Conservation (phyloP, 2,888 invertebrate genomes). For the Carpatolechia fugitivella region DNA sequence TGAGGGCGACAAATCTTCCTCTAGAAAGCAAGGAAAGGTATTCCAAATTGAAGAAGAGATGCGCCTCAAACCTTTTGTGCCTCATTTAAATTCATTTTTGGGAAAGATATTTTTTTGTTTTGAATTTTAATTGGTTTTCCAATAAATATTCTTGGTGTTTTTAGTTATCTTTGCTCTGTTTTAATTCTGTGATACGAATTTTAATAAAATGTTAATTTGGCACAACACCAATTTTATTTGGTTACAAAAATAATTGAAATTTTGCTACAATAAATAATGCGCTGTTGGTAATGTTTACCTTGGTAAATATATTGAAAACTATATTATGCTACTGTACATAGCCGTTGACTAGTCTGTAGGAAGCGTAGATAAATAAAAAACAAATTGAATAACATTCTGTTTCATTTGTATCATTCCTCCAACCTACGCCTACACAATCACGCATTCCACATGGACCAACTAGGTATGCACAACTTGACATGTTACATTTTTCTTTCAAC, state of each 20-base stretch:
- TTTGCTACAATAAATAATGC: neutral
- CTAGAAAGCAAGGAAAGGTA: neutral
- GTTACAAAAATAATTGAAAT: neutral
- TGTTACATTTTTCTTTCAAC: too few relatives aligned
- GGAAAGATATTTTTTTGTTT: neutral
- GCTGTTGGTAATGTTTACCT: slow-evolving; percentile 3
- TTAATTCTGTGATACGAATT: slow-evolving; percentile 14
- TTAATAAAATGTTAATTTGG: neutral
- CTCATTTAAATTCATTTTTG: too few relatives aligned
- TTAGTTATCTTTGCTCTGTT: neutral
- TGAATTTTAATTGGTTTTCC: neutral
- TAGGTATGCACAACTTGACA: too few relatives aligned
- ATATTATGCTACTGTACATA: slow-evolving; percentile 61
- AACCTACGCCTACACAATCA: too few relatives aligned
- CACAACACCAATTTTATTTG: neutral
- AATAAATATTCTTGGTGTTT: neutral
- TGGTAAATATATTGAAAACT: slow-evolving; percentile 18
- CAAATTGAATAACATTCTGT: slow-evolving; percentile 23
- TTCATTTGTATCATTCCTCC: slow-evolving; percentile 28
- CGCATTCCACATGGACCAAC: too few relatives aligned
- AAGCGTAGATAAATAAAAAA: slow-evolving; percentile 55
- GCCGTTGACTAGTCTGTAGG: slow-evolving; percentile 75
- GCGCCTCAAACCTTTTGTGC: too few relatives aligned
- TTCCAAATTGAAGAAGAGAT: neutral
- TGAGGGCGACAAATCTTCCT: neutral